phyloP scores from a whole-genome alignment of 1,140 invertebrate genomes.

The Vanessa tameamea region DNA sequence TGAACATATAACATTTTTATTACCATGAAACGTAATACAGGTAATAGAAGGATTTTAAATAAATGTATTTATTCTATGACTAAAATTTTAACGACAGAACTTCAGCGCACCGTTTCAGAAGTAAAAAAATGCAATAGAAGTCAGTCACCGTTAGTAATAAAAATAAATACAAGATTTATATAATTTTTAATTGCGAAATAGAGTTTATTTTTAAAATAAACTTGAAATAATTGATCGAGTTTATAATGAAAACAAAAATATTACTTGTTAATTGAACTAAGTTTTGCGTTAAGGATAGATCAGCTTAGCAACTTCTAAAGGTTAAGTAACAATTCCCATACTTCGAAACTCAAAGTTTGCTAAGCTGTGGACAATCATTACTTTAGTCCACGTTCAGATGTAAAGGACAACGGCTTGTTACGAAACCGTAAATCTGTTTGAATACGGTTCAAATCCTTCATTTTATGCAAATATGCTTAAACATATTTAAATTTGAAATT shows the following conservation, averaged over 20 bases:
- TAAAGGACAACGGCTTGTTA: background rate
- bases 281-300: background rate
- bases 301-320: conserved; percentile 2
- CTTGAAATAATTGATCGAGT: background rate
- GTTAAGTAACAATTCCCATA: conserved; percentile 6
- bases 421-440: background rate
- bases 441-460: background rate
- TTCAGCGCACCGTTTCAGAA: too few relatives aligned
- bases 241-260: background rate
- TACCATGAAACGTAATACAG: too few relatives aligned
- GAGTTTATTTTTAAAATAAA: background rate
- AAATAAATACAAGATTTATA: too few relatives aligned
- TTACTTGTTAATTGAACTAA: conserved; percentile 2
- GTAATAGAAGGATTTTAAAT: too few relatives aligned
- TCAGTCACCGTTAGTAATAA: too few relatives aligned
- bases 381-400: conserved; percentile 8
- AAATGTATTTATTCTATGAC: too few relatives aligned
- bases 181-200: background rate
- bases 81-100: too few relatives aligned
- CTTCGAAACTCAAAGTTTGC: conserved; percentile 4
- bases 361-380: conserved; percentile 14
- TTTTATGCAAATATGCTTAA: background rate
- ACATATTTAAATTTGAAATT: background rate
- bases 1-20: too few relatives aligned
- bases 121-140: too few relatives aligned